Evolutionary conservation across 1,140 invertebrate genomes (phyloP).

Genomic region (Zaprionus taronus): DNA sequence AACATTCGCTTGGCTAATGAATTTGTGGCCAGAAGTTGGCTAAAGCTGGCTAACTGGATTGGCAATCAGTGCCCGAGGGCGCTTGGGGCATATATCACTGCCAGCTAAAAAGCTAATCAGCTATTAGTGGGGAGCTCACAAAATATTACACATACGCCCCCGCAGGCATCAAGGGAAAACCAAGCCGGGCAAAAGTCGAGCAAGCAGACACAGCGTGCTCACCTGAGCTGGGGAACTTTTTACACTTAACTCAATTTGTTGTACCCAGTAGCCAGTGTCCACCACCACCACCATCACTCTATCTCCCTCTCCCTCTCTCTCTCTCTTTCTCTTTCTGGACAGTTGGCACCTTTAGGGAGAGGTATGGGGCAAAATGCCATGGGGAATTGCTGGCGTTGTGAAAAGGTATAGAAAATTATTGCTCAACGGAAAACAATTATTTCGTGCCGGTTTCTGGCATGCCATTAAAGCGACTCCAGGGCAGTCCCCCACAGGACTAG

Average conservation of each 20-base stretch:
- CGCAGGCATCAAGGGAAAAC: neutral
- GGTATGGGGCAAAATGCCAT: constrained; percentile 21
- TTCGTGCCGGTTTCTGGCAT: constrained; percentile 61
- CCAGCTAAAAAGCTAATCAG: constrained; percentile 56
- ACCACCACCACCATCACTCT: neutral
- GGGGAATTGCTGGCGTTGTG: constrained; percentile 34
- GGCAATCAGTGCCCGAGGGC: constrained; percentile 33
- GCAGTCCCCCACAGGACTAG: constrained; percentile 8
- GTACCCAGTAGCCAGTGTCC: constrained; percentile 8
- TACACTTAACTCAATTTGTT: constrained; percentile 73
- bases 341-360: constrained; percentile 34
- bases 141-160: constrained; percentile 57
- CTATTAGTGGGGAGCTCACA: constrained; percentile 46
- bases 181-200: neutral
- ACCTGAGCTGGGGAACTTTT: constrained; percentile 41
- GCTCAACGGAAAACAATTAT: constrained; percentile 80
- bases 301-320: neutral
- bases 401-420: constrained; percentile 76
- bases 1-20: constrained; percentile 30
- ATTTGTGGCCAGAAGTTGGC: constrained; percentile 27
- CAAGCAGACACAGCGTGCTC: neutral
- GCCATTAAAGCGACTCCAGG: constrained; percentile 58
- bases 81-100: constrained; percentile 35
- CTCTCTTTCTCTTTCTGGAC: neutral
- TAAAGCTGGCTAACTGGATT: constrained; percentile 21